Evolutionary conservation across 1,140 invertebrate species (phyloP).

Genomic region (Akabosia matsudoensis): DNA sequence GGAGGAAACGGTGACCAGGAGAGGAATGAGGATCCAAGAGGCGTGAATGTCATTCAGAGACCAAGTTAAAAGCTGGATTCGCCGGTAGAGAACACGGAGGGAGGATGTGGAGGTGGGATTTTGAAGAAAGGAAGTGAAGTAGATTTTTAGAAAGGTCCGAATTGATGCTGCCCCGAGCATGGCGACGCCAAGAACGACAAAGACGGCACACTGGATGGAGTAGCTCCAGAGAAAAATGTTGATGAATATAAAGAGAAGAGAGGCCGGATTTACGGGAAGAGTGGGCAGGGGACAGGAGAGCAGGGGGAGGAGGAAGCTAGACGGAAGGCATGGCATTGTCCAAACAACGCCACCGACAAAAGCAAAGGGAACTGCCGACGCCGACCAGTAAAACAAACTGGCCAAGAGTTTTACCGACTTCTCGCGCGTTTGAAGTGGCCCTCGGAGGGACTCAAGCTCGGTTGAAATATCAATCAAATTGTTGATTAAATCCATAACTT

Average conservation of each 20-base stretch:
- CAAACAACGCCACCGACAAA: slow-evolving; percentile 1
- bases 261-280: neutral
- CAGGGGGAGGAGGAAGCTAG: neutral
- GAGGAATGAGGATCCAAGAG: neutral
- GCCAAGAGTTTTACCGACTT: neutral
- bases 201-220: slow-evolving; percentile 5
- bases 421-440: neutral
- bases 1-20: neutral
- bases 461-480: neutral
- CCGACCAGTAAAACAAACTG: neutral
- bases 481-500: neutral
- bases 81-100: neutral
- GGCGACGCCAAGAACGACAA: neutral
- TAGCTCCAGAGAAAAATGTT: neutral
- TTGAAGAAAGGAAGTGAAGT: no score
- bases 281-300: neutral
- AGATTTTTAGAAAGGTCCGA: neutral
- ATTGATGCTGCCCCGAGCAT: neutral
- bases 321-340: neutral
- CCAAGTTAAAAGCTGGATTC: neutral
- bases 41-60: neutral
- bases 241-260: neutral
- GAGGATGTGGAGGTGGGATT: neutral
- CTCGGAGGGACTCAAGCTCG: neutral
- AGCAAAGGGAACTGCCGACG: neutral